Conservation (phyloP, 2,113 vertebrate genomes). For the Xenopus laevis region DNA sequence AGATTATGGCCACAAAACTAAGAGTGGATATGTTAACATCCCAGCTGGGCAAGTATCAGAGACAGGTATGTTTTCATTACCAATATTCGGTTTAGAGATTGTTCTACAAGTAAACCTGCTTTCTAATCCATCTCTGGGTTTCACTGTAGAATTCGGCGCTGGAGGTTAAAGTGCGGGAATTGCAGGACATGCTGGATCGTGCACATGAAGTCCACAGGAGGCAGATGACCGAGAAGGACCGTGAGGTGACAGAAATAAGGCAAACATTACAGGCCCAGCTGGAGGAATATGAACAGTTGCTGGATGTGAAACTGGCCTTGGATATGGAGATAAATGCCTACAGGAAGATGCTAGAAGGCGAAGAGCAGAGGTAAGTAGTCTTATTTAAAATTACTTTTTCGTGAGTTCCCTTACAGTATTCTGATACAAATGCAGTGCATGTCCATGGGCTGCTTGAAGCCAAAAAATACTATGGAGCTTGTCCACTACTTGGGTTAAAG, state of each 20-base stretch:
- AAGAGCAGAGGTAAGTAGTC: constrained; percentile 72
- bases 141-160: constrained; percentile 62
- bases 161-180: constrained; percentile 61
- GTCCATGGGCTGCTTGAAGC: too few relatives aligned
- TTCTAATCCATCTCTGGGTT: too few relatives aligned
- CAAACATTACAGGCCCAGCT: constrained; percentile 66
- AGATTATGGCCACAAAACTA: constrained; percentile 63
- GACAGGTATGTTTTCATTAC: constrained; percentile 57
- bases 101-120: background rate
- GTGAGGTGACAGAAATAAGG: constrained; percentile 63
- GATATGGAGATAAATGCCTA: constrained; percentile 83
- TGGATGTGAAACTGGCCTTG: constrained; percentile 77
- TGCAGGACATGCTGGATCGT: constrained; percentile 65
- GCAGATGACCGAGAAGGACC: constrained; percentile 67
- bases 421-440: too few relatives aligned
- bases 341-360: constrained; percentile 82
- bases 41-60: constrained; percentile 66
- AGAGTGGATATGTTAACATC: constrained; percentile 60
- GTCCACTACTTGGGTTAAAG: too few relatives aligned
- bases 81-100: background rate
- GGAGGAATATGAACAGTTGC: constrained; percentile 75
- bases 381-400: too few relatives aligned
- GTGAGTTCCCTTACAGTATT: too few relatives aligned
- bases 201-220: constrained; percentile 62
- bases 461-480: too few relatives aligned